These are phyloP conservation scores for Nothura maculosa DNA, from an alignment of 2,797 vertebrate genomes.

Conservation along the genomic window DNA sequence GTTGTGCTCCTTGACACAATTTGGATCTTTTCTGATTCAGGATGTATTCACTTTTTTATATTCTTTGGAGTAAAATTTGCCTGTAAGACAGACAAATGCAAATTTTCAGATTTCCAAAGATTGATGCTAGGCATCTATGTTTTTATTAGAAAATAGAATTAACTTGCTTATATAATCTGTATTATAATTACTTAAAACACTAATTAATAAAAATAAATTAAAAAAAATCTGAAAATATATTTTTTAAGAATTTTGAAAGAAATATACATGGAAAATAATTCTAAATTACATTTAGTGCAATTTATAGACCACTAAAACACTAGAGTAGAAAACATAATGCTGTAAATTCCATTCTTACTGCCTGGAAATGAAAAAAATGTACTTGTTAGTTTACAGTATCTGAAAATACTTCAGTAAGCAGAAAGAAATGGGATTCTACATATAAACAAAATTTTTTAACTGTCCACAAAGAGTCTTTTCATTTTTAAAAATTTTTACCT, in stretches of 20 bases:
- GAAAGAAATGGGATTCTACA: background rate
- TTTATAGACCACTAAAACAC: background rate
- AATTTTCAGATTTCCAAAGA: background rate
- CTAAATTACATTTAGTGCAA: background rate
- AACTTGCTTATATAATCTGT: background rate
- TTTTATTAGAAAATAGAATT: background rate
- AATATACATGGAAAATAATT: background rate
- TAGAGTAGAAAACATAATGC: background rate
- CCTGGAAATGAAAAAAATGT: background rate
- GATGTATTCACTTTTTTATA: background rate
- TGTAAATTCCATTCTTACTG: background rate
- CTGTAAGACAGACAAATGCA: background rate
- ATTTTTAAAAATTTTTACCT: background rate
- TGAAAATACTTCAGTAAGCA: background rate
- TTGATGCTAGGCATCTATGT: background rate
- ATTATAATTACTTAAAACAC: background rate
- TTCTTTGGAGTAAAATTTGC: background rate
- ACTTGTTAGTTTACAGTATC: constrained; percentile 3
- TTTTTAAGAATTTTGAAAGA: background rate
- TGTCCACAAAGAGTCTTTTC: background rate
- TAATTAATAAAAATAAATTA: background rate
- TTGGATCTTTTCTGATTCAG: background rate
- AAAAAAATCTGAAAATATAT: background rate
- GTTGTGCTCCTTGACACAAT: background rate
- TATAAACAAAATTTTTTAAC: background rate